Conservation (phyloP, 2,888 invertebrate genomes). For the Vanessa cardui region DNA sequence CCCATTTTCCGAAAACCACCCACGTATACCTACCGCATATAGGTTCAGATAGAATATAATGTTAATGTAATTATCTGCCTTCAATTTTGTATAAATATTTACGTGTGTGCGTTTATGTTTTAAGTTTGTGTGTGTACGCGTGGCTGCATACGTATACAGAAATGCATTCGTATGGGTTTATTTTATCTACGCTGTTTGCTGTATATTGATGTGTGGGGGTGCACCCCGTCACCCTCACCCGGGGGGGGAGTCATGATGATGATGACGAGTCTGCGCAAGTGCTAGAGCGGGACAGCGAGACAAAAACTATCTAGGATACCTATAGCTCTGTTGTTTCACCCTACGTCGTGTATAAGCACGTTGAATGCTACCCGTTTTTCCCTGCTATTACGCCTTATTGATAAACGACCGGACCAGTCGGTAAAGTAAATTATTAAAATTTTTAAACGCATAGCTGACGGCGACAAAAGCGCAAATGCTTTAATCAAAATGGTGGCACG, state of each 20-base stretch:
- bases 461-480: conserved; percentile 22
- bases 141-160: conserved; percentile 41
- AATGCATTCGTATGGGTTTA: conserved; percentile 55
- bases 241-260: conserved; percentile 64
- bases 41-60: conserved; percentile 49
- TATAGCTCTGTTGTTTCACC: conserved; percentile 46
- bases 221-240: conserved; percentile 43
- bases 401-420: conserved; percentile 33
- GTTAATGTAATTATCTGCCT: conserved; percentile 75
- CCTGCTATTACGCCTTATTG: conserved; percentile 51
- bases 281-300: conserved; percentile 60
- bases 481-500: conserved; percentile 23
- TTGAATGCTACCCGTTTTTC: conserved; percentile 63
- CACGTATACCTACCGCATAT: conserved; percentile 37
- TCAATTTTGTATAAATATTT: conserved; percentile 72
- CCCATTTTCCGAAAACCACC: conserved; percentile 53
- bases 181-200: conserved; percentile 72
- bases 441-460: conserved; percentile 29
- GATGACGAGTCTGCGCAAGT: conserved; percentile 73
- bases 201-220: conserved; percentile 69
- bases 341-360: conserved; percentile 42
- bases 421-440: conserved; percentile 38
- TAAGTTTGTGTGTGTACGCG: conserved; percentile 36
- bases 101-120: conserved; percentile 36
- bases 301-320: conserved; percentile 55